phyloP scores from a whole-genome alignment of 2,113 vertebrate species.

The Pholis gunnellus region DNA sequence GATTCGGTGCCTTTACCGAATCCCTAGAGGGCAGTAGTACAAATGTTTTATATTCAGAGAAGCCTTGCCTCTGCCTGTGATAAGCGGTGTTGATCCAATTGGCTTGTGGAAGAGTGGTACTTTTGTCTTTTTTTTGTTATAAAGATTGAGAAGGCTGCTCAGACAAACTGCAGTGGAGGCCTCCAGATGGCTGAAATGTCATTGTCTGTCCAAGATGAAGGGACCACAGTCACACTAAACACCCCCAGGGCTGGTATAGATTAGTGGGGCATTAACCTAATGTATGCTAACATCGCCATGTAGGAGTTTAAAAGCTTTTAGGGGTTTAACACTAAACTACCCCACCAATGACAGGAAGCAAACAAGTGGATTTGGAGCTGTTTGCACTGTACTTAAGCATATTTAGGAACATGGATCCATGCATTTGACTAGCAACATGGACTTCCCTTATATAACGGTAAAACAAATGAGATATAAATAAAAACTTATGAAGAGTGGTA shows the following conservation, averaged over 20 bases:
- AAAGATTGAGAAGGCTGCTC: conserved; percentile 36
- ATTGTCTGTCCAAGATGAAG: conserved; percentile 43
- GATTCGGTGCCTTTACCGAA: conserved; percentile 66
- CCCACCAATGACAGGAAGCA: conserved; percentile 11
- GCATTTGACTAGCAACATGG: neutral
- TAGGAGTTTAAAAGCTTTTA: conserved; percentile 32
- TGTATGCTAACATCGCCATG: conserved; percentile 13
- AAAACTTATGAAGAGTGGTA: neutral
- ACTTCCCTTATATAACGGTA: neutral
- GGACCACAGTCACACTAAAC: conserved; percentile 30
- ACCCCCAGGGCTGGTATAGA: neutral
- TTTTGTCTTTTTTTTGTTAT: conserved; percentile 17
- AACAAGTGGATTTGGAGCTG: conserved; percentile 21
- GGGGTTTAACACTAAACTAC: conserved; percentile 26
- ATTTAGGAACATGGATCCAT: neutral
- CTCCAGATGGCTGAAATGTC: conserved; percentile 18
- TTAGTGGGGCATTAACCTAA: conserved; percentile 45
- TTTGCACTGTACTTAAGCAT: conserved; percentile 7
- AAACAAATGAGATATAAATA: neutral
- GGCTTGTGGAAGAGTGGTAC: conserved; percentile 46
- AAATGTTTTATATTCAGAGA: conserved; percentile 73
- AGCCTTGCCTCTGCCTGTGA: conserved; percentile 55
- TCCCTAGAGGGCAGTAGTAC: conserved; percentile 77
- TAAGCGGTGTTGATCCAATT: conserved; percentile 70
- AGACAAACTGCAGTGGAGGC: conserved; percentile 38